phyloP scores from a whole-genome alignment of 2,113 vertebrate species.

The Entosphenus tridentatus region DNA sequence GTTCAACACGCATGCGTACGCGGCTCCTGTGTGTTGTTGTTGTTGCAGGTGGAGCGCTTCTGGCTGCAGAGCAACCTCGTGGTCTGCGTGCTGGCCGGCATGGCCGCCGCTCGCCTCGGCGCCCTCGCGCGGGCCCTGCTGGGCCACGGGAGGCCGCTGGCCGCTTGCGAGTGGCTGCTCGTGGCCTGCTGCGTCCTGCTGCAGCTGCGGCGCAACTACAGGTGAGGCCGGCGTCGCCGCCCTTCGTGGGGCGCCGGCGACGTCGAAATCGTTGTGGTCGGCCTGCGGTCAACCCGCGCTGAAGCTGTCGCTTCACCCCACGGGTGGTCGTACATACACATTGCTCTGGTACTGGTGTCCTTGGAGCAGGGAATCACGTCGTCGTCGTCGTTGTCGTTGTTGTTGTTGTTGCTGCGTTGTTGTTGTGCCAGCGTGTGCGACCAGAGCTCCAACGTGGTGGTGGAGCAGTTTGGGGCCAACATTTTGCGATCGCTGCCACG shows the following conservation, averaged over 20 bases:
- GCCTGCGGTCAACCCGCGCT: no score
- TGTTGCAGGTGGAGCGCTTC: slow-evolving; percentile 64
- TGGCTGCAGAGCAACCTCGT: slow-evolving; percentile 77
- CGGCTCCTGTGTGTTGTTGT: background rate
- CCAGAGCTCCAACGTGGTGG: slow-evolving; percentile 45
- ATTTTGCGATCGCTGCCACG: slow-evolving; percentile 45
- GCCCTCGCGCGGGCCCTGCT: slow-evolving; percentile 20
- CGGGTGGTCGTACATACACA: no score
- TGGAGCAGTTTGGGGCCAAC: slow-evolving; percentile 60
- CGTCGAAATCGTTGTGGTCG: no score
- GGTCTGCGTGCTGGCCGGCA: slow-evolving; percentile 54
- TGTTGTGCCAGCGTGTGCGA: slow-evolving; percentile 38
- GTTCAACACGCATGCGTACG: background rate
- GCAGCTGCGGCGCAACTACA: slow-evolving; percentile 47
- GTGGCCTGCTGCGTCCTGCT: slow-evolving; percentile 29
- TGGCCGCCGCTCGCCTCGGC: slow-evolving; percentile 29
- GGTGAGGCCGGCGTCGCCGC: slow-evolving; percentile 25
- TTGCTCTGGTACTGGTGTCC: no score
- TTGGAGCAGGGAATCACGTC: no score
- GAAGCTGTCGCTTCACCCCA: no score
- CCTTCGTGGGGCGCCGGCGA: no score
- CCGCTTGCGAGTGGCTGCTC: slow-evolving; percentile 36
- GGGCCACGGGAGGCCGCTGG: slow-evolving; percentile 17
- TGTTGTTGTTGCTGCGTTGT: background rate
- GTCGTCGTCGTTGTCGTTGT: background rate